Percentiles rank a stretch among this genome's conserved stretches.
phyloP scores from a whole-genome alignment of 2,888 invertebrate genomes.

The Drosophila subquinaria region DNA sequence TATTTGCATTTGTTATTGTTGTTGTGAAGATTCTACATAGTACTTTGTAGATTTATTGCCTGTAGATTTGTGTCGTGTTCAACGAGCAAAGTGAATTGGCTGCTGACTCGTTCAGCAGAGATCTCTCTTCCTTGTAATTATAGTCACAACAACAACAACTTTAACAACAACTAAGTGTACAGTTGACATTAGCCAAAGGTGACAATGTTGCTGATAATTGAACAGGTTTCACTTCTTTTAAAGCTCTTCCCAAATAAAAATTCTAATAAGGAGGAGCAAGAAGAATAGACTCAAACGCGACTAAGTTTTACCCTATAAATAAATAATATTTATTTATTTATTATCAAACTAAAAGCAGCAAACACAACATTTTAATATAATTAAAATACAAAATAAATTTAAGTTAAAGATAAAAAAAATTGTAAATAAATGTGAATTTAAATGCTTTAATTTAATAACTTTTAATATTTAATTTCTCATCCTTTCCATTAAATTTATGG shows the following conservation, averaged over 20 bases:
- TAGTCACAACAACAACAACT: conserved; percentile 12
- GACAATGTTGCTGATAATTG: conserved; percentile 52
- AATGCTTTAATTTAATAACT: no score
- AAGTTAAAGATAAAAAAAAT: no score
- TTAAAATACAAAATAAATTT: no score
- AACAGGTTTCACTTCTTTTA: conserved; percentile 45
- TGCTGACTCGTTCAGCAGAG: conserved; percentile 9
- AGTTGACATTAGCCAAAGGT: conserved; percentile 33
- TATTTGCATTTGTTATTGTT: conserved; percentile 26
- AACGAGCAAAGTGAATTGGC: conserved; percentile 14
- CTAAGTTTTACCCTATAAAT: background rate
- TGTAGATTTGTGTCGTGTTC: conserved; percentile 1
- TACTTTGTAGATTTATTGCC: conserved; percentile 25
- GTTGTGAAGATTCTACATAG: conserved; percentile 32
- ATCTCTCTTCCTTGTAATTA: conserved; percentile 47
- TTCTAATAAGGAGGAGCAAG: background rate
- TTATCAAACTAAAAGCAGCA: no score
- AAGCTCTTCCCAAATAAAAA: conserved; percentile 7
- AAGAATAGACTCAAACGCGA: no score
- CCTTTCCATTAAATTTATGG: no score
- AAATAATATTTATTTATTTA: no score
- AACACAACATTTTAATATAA: no score
- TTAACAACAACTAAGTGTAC: conserved; percentile 13
- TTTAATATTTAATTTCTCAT: no score
- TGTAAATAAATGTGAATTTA: no score